Conservation (phyloP, 2,797 vertebrate species). For the Decapterus maruadsi region DNA sequence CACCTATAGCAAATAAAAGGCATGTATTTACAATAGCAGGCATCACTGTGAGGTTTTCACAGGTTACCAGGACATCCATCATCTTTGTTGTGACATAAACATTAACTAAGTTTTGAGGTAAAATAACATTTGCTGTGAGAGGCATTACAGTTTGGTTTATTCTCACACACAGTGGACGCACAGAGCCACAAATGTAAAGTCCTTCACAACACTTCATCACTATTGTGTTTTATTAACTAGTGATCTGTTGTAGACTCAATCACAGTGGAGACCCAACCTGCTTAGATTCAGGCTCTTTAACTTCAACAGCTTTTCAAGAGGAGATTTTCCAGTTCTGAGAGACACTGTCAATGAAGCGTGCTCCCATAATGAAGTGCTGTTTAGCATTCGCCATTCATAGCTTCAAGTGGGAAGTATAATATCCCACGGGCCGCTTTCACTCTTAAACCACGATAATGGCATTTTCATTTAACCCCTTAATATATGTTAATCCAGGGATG, state of each 20-base stretch:
- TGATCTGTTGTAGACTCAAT: conserved; percentile 17
- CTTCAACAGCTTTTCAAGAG: conserved; percentile 60
- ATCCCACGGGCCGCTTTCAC: conserved; percentile 79
- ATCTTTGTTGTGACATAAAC: neutral
- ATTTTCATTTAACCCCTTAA: conserved; percentile 84
- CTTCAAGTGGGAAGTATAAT: conserved; percentile 81
- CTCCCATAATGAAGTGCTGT: conserved; percentile 75
- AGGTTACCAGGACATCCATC: neutral
- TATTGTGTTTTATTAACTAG: conserved; percentile 23
- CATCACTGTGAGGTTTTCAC: neutral
- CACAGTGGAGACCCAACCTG: conserved; percentile 39
- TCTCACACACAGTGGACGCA: neutral
- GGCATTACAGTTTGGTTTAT: too few relatives aligned
- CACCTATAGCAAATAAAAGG: neutral
- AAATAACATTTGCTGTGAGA: too few relatives aligned
- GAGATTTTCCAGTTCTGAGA: conserved; percentile 68
- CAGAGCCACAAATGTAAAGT: neutral
- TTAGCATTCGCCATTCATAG: conserved; percentile 81
- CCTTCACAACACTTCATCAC: conserved; percentile 17
- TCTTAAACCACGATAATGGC: conserved; percentile 80
- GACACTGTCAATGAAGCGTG: conserved; percentile 70
- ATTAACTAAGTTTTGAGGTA: neutral
- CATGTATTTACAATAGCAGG: neutral
- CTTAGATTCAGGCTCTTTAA: conserved; percentile 61
- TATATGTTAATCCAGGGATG: conserved; percentile 83